Evolutionary conservation across 2,797 vertebrate species (phyloP), one percentile per base, ranked within the genome.

Genomic region (Bradypodion ventrale): DNA sequence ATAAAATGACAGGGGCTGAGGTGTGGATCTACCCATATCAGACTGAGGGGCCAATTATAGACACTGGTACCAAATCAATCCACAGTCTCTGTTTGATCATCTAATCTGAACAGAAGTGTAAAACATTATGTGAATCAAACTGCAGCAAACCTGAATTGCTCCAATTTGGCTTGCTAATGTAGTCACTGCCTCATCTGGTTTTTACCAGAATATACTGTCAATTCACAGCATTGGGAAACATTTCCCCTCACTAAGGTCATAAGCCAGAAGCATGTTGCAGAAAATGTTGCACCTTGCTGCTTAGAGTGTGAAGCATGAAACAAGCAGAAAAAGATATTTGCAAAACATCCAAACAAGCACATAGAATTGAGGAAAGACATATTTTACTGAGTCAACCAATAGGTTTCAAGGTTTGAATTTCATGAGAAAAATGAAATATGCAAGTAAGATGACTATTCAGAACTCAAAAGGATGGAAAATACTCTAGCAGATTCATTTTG

Each of bases 241-340:
- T 29, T 42, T 19, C 23, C 16, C 46, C 37, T 13, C 13, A 62
- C 66, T 78, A 19, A 40, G 60, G 29, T 32, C 59, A 23, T 37
- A 42, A 83, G 44, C 6, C 49, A 40, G 35, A 76, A 76, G 23
- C 35, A 52, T 42, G n/a, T 83, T 83, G 32, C 81, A 74, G 40
- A 74, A 49, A 60, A 35, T 4, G 6, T 63, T 62, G 40, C 44
- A 56, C 16, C 16, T 56, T 4, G 25, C 6, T 29, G 4, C 27
- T 56, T 60, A n/a, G 6, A n/a, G 40, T 23, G 4, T 23, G 29
- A 81, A 59, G 5, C 32, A 42, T n/a, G 16, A 25, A 44, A 19
- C 23, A 5, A 12, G 68, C 12, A 19, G 42, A 42, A 56, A 40
- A 59, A n/a, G 12, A 32, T 75, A 62, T 60, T 69, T 59, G 10